Evolutionary conservation across 2,888 invertebrate species (phyloP).

Genomic region (Hoplodrina ambigua): DNA sequence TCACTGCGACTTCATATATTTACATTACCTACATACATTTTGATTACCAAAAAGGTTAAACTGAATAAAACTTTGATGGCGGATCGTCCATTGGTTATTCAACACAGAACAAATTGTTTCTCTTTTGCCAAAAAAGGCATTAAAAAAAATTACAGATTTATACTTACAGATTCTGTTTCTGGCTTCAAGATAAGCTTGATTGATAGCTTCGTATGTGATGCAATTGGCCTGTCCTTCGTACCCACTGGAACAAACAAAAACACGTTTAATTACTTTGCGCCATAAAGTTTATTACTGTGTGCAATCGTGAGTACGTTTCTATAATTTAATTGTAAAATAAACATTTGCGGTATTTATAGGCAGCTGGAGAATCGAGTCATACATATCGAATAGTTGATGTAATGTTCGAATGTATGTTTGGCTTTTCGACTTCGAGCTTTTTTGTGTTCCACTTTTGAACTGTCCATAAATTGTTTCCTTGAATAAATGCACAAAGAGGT

Average conservation of each 20-base stretch:
- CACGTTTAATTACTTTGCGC: conserved; percentile 34
- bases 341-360: conserved; percentile 29
- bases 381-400: conserved; percentile 24
- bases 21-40: conserved; percentile 10
- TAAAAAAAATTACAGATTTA: conserved; percentile 4
- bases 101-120: conserved; percentile 7
- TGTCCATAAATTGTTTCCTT: background rate
- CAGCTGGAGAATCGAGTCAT: conserved; percentile 1
- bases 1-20: conserved; percentile 11
- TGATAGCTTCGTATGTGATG: conserved; percentile 97
- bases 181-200: conserved; percentile 96
- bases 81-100: conserved; percentile 6
- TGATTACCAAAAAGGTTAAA: conserved; percentile 3
- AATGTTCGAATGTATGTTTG: conserved; percentile 16
- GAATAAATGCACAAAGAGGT: background rate
- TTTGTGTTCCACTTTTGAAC: background rate
- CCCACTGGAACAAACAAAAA: conserved; percentile 89
- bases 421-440: background rate
- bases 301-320: conserved; percentile 11
- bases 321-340: conserved; percentile 40
- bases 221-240: conserved; percentile 94
- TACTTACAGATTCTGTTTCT: conserved; percentile 96
- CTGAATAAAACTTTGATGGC: conserved; percentile 3
- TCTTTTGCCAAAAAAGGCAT: background rate
- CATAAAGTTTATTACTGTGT: conserved; percentile 35